phyloP scores from a whole-genome alignment of 2,797 vertebrate species.

The Acanthurus lineatus region DNA sequence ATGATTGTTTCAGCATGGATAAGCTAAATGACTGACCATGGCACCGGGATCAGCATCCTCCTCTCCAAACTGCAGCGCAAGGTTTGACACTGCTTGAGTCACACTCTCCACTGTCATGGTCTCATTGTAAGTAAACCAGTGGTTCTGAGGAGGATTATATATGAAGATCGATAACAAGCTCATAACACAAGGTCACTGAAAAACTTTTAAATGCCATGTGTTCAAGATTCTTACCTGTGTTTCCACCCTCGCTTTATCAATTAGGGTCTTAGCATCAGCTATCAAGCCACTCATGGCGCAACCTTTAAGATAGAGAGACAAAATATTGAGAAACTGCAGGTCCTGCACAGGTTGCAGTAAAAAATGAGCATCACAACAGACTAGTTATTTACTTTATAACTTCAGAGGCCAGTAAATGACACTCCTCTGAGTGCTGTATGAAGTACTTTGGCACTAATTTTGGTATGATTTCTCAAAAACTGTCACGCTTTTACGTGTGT shows the following conservation, averaged over 20 bases:
- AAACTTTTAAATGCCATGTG: neutral
- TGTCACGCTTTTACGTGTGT: too few relatives aligned
- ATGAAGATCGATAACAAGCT: neutral
- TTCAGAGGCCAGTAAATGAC: neutral
- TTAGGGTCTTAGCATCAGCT: slow-evolving; percentile 98
- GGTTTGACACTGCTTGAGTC: slow-evolving; percentile 98
- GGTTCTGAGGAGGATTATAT: slow-evolving; percentile 87
- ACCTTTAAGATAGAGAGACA: slow-evolving; percentile 79
- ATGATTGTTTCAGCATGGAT: slow-evolving; percentile 1
- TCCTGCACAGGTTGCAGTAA: neutral
- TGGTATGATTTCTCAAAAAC: too few relatives aligned
- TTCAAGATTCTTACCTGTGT: slow-evolving; percentile 89
- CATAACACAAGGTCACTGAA: neutral
- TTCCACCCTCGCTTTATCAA: slow-evolving; percentile 99
- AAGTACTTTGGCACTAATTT: too few relatives aligned
- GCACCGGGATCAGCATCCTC: slow-evolving; percentile 98
- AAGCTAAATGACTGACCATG: slow-evolving; percentile 85
- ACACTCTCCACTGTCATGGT: slow-evolving; percentile 99
- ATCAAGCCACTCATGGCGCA: slow-evolving; percentile 99
- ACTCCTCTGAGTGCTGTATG: neutral
- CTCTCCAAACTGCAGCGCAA: slow-evolving; percentile 98
- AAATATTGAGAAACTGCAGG: neutral
- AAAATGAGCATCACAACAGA: neutral
- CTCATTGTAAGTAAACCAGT: slow-evolving; percentile 99
- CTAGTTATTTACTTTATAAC: neutral